These are phyloP conservation scores for Telmatochromis sp. DNA, from an alignment of 2,113 vertebrate genomes.

Conservation along the genomic window DNA sequence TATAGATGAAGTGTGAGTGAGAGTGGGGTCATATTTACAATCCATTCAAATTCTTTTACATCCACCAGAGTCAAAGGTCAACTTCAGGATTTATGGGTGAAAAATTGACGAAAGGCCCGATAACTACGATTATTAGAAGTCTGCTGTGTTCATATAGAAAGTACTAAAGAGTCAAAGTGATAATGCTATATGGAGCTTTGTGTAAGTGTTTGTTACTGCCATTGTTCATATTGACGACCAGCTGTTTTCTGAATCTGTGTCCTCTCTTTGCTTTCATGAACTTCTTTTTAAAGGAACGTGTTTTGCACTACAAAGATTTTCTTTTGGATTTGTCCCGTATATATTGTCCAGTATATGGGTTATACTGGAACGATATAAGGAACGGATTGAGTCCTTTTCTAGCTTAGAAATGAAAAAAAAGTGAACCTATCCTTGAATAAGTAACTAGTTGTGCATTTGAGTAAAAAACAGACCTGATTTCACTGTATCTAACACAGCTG, in stretches of 20 bases:
- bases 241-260: background rate
- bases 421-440: background rate
- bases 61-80: background rate
- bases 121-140: background rate
- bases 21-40: background rate
- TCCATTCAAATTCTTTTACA: fast-evolving
- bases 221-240: background rate
- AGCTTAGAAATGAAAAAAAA: background rate
- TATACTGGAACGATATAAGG: fast-evolving
- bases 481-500: background rate
- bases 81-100: background rate
- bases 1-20: background rate
- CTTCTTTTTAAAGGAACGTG: background rate
- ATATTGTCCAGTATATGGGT: background rate
- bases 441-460: background rate
- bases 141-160: background rate
- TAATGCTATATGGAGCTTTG: background rate
- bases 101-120: fast-evolving
- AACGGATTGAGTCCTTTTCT: background rate
- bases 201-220: background rate
- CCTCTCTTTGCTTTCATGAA: background rate
- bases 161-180: background rate
- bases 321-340: background rate
- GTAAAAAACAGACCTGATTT: background rate
- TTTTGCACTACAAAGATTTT: background rate